These are phyloP conservation scores for Epizoanthus scotinus DNA, from an alignment of 92 coral and sea anemone species.

Conservation along the genomic window DNA sequence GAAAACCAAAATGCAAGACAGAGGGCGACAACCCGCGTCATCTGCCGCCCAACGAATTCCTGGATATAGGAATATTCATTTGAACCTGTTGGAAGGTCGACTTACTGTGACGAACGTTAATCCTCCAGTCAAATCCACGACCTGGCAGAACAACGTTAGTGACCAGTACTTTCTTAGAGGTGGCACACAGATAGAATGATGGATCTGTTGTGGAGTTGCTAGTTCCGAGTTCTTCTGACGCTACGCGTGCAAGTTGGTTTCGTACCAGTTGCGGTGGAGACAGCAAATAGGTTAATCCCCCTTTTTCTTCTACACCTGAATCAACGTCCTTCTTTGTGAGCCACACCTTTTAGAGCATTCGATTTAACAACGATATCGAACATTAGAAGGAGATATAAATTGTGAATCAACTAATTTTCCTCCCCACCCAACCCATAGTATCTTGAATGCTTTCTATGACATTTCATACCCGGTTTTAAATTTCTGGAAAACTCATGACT, in stretches of 20 bases:
- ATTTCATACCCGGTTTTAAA: no score
- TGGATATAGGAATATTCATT: no score
- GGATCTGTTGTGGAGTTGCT: conserved; percentile 47
- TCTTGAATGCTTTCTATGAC: no score
- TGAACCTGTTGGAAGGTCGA: neutral
- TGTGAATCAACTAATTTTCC: no score
- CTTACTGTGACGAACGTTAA: conserved; percentile 51
- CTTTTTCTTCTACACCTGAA: conserved; percentile 9
- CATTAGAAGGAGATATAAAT: no score
- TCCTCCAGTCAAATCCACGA: conserved; percentile 54
- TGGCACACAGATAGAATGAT: conserved; percentile 46
- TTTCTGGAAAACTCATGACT: no score
- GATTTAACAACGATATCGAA: no score
- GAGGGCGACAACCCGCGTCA: no score
- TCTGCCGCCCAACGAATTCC: no score
- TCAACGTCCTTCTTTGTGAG: conserved; percentile 23
- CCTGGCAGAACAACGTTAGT: conserved; percentile 54
- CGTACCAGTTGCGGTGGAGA: conserved; percentile 46
- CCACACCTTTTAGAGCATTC: conserved; percentile 43
- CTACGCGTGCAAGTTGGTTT: conserved; percentile 34
- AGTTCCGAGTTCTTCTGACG: conserved; percentile 23
- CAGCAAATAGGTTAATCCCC: conserved; percentile 22
- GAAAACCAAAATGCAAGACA: no score
- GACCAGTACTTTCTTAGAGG: conserved; percentile 28
- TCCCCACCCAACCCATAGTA: no score